Evolutionary conservation across 2,888 invertebrate species (phyloP), one percentile per base, ranked within the genome.

Genomic region (Blastobasis lacticolella): DNA sequence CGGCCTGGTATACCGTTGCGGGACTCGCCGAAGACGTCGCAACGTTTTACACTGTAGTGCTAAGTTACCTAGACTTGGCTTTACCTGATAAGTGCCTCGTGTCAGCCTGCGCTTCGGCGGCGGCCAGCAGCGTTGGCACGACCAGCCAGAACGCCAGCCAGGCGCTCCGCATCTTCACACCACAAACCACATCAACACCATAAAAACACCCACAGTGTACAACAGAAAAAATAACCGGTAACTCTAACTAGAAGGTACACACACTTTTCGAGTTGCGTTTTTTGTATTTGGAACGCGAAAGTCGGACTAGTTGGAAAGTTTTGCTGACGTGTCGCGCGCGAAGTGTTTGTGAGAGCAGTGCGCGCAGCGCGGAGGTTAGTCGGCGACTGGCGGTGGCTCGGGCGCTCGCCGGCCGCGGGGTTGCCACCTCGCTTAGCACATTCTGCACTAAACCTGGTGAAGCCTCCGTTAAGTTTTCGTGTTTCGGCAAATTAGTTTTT

Each of bases 41-140:
- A 23, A 23, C 23, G 23, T 23, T 23, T 23, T 23, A 23, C 23
- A 23, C 23, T 23, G 1, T 23, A 23, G 23, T 23, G 23, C 23
- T 23, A 23, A 23, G 23, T 23, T 23, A 23, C 3, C 23, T 23
- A 23, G 23, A 3, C 23, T 23, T 2, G 23, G 3, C 23, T 66
- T 73, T 62, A 86, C 87, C 87, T 87, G 87, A 78, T 80, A 87
- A 73, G 64, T 81, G 81, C 65, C 82, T 79, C 60, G 86, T 81
- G 78, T 85, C 85, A 53, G 74, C 58, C 67, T 82, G 81, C 51
- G 83, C 85, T 59, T 79, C 77, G 54, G 72, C 78, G 57, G 73
- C 71, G 42, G 70, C 77, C 54, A 23, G 23, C 23, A 23, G 23
- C 23, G 72, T 73, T 69, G 81, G 62, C 72, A 80, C 63, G 53